Base-by-base conservation (phyloP, 2,888 invertebrate genomes). In the Pristionchus japonicus region DNA sequence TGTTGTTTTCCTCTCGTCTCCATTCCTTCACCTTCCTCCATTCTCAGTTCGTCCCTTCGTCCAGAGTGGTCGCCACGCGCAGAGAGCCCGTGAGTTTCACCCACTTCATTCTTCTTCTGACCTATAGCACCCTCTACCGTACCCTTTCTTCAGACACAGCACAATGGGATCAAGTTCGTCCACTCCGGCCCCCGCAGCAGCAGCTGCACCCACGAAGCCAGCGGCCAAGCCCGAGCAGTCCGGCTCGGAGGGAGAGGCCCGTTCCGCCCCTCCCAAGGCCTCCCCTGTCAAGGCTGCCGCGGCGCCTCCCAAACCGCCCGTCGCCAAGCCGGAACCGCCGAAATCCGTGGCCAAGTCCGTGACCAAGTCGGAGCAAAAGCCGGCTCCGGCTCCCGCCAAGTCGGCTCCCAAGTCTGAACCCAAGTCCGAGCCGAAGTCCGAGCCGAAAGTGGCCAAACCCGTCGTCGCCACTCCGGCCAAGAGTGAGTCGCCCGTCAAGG, bases 371-470 rank as follows among this genome's bases (percentile, higher is more conserved):
- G 52, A 17, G 7, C 15, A 11, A 11, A 52, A 52, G 17, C 52
- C 52, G 52, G 43, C 11, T 11, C 43, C 43, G 43, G 11, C 43
- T 11, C 43, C 11, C 27, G n/a, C 27, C 61, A 67, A 67, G 67
- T 15, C 70, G 7, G 70, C 17, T 9, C 13, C 31, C 67, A 67
- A 67, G 67, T 67, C 67, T 1, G 67, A 23, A 61, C 61, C 34
- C 67, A 67, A 67, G 34, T 67, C 67, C 15, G 67, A 67, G 15
- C 67, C 67, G 34, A 67, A 67, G 67, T 67, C 67, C 34, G 67
- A 11, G 17, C 15, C 67, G 15, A 67, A 67, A 34, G 13, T 34
- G 67, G 70, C 17, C 37, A 64, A 70, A 17, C 37, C 77, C n/a
- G 43, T 15, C 23, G 37, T 11, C 74, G 34, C 31, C 2, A 7